Evolutionary conservation across 1,140 invertebrate genomes (phyloP), one percentile per base, ranked within the genome.

Genomic region (Drosophila parvula): DNA sequence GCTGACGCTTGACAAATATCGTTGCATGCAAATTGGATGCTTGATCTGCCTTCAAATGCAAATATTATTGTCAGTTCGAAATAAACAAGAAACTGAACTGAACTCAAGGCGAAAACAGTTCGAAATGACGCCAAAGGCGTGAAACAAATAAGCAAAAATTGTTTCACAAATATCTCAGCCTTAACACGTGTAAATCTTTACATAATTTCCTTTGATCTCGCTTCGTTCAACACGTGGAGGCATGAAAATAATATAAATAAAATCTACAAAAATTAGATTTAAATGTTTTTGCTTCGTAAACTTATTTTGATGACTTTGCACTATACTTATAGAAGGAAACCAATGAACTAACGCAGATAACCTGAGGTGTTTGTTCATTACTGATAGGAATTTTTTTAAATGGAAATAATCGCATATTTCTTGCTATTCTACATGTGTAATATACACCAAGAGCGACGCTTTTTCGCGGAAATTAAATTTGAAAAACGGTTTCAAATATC

Each of bases 321-420:
- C 8, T 62, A 36, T 30, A 41, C 12, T 18, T 50, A 38, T n/a
- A 57, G 28, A 45, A 44, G 4, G 27, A 43, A 43, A 40, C 27
- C 32, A 62, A 45, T 57, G 38, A 64, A 57, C 38, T 57, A 62
- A 4, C 51, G 28, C 40, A 43, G 61, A 76, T 76, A 76, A 67
- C 53, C 62, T 51, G 4, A 40, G 28, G 5, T 56, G 36, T 47
- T 18, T 16, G 55, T 16, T 69, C 50, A 70, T 70, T 34, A 64
- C 70, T 63, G 74, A 76, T 76, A 67, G n/a, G 40, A 45, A 76
- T 59, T 22, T 38, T 51, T 51, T 38, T 22, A 38, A 27, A 16
- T 48, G 3, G 0, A 32, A 51, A 51, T 44, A 69, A 18, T 45
- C 40, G 12, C 16, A 18, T 28, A 34, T 27, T 27, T 38, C 10